Percentiles rank a stretch among this genome's conserved stretches.
Conservation (phyloP, 2,888 invertebrate genomes). For the Heliconius sara region DNA sequence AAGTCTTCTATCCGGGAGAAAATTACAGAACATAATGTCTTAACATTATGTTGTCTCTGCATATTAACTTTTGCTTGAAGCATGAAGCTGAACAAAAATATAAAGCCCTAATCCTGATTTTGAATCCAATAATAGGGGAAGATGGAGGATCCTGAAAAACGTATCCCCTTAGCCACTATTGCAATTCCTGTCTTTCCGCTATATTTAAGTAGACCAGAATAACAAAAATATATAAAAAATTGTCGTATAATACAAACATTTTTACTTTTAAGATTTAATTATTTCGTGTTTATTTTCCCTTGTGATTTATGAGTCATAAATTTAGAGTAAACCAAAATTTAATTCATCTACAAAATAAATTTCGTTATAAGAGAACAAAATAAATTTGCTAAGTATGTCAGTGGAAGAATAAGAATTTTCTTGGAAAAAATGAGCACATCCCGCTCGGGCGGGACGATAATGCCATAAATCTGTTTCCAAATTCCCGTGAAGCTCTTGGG, state of each 20-base stretch:
- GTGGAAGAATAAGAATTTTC: neutral
- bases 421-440: neutral
- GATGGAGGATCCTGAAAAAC: no score
- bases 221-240: no score
- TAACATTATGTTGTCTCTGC: no score
- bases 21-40: no score
- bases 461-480: conserved; percentile 33
- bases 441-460: conserved; percentile 23
- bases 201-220: neutral
- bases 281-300: neutral
- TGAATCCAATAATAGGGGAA: no score
- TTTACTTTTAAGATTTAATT: no score
- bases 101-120: no score
- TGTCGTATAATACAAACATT: no score
- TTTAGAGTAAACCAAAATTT: neutral
- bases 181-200: neutral
- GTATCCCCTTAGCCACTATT: no score
- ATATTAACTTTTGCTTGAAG: no score
- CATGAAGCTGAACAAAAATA: no score
- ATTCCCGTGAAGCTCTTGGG: conserved; percentile 25
- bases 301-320: conserved; percentile 1
- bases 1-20: no score
- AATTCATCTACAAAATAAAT: neutral
- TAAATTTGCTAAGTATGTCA: neutral
- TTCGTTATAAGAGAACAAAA: neutral